A percentile compares a stretch with the other conserved stretches of the same genome.
phyloP scores from a whole-genome alignment of 2,113 vertebrate genomes.

The Scortum barcoo region DNA sequence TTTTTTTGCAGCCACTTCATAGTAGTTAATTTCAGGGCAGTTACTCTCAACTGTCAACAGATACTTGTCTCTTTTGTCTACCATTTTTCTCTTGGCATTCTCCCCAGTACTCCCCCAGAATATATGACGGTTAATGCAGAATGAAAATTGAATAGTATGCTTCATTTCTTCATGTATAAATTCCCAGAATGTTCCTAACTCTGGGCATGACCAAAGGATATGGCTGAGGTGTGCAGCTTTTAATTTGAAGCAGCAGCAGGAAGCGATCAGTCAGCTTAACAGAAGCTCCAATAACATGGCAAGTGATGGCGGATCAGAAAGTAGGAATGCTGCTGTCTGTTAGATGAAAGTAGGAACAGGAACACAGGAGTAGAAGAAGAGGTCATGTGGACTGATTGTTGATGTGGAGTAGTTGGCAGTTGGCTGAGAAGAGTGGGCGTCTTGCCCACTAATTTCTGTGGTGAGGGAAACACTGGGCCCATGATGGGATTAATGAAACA shows the following conservation, averaged over 20 bases:
- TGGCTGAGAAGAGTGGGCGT: slow-evolving; percentile 6
- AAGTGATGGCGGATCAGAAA: slow-evolving; percentile 26
- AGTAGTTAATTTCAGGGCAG: slow-evolving; percentile 20
- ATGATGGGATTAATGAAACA: slow-evolving; percentile 63
- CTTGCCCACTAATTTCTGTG: slow-evolving; percentile 13
- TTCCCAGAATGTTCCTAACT: slow-evolving; percentile 28
- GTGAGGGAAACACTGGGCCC: slow-evolving; percentile 28
- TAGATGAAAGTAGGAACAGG: background rate
- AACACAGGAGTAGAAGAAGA: slow-evolving; percentile 1
- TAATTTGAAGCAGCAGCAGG: slow-evolving; percentile 12
- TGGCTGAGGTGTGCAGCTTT: slow-evolving; percentile 16
- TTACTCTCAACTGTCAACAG: slow-evolving; percentile 37
- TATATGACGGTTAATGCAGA: slow-evolving; percentile 57
- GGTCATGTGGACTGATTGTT: slow-evolving; percentile 40
- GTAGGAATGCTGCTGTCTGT: background rate
- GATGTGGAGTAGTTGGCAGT: slow-evolving; percentile 44
- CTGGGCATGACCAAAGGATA: slow-evolving; percentile 11
- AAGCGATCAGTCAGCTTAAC: slow-evolving; percentile 37
- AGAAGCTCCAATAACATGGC: background rate
- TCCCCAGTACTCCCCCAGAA: slow-evolving; percentile 17
- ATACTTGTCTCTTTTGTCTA: slow-evolving; percentile 27
- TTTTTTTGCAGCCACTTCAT: slow-evolving; percentile 11
- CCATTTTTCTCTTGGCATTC: slow-evolving; percentile 30
- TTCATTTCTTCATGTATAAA: slow-evolving; percentile 52
- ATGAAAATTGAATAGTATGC: slow-evolving; percentile 51